Evolutionary conservation across 2,797 vertebrate genomes (phyloP), one percentile per base, ranked within the genome.

Genomic region (Sandelia bainsii): DNA sequence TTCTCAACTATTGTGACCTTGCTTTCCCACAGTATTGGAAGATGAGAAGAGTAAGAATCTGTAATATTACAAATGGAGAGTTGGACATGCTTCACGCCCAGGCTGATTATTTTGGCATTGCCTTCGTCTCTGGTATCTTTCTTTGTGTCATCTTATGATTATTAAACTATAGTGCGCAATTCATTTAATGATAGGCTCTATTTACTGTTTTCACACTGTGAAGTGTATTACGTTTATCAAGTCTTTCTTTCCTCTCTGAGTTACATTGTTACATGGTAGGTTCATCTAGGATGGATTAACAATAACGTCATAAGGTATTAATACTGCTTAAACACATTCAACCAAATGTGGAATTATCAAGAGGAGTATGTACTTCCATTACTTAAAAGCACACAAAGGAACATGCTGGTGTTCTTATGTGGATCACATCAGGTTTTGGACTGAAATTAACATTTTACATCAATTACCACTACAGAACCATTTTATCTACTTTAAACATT

Each of bases 21-120:
- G 53, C 64, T 89, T 92, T 91, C 88, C 88, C 86, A 91, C 90
- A 88, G 84, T 82, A 32, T 25, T 80, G 73, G 34, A 77, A 72
- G 68, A 77, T 40, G 54, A 84, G 49, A 60, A 42, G 4, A 16
- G 49, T 25, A 56, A 51, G 1, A 67, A 72, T 44, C 8, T 17
- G 17, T 73, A 46, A 48, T 64, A 67, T 74, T 66, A 53, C 10
- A 13, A 69, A 59, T 23, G 19, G n/a, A 69, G 56, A 32, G 39
- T 70, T 50, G 46, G 13, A 66, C 17, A 56, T 25, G 57, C 23
- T 65, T 74, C 20, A 49, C 59, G 12, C 54, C 10, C 57, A 46
- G 50, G 50, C 13, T 34, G 32, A 45, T 73, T 34, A 62, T 44
- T 56, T 58, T 45, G 49, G 22, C 23, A 5, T 42, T 39, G 8